These are phyloP conservation scores for Chroicocephalus ridibundus DNA, from an alignment of 2,113 vertebrate species.

Conservation along the genomic window DNA sequence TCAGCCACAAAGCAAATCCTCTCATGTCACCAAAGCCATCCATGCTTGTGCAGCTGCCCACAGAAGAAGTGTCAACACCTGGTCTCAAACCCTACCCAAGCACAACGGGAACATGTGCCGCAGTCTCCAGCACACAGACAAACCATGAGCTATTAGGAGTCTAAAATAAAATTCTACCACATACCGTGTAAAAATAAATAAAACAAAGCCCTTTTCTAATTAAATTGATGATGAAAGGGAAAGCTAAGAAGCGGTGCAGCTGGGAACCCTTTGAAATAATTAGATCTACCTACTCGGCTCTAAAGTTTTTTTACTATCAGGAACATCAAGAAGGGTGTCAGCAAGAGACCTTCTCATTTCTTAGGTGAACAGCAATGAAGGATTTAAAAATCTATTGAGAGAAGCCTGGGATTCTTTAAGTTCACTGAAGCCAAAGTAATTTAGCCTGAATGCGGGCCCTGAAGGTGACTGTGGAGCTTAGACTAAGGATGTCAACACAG, in stretches of 20 bases:
- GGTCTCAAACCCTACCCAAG: background rate
- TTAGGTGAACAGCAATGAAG: slow-evolving; percentile 53
- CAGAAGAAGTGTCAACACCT: background rate
- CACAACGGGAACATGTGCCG: background rate
- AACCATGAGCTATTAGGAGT: background rate
- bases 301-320: slow-evolving; percentile 26
- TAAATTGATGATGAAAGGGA: slow-evolving; percentile 53
- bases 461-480: slow-evolving; percentile 52
- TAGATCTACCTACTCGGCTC: slow-evolving; percentile 53
- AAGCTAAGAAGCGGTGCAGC: slow-evolving; percentile 15
- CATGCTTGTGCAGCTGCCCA: background rate
- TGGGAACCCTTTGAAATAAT: slow-evolving; percentile 53
- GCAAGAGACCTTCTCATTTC: slow-evolving; percentile 42
- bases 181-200: background rate
- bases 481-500: slow-evolving; percentile 64
- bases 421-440: slow-evolving; percentile 65
- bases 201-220: slow-evolving; percentile 44
- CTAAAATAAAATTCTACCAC: background rate
- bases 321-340: slow-evolving; percentile 59
- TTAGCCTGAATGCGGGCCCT: slow-evolving; percentile 56
- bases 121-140: background rate
- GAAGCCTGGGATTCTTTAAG: slow-evolving; percentile 53
- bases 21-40: background rate
- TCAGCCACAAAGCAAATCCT: background rate
- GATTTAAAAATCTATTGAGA: slow-evolving; percentile 62